These are phyloP conservation scores for Pitangus sulphuratus DNA, from an alignment of 2,797 vertebrate genomes.

Conservation along the genomic window DNA sequence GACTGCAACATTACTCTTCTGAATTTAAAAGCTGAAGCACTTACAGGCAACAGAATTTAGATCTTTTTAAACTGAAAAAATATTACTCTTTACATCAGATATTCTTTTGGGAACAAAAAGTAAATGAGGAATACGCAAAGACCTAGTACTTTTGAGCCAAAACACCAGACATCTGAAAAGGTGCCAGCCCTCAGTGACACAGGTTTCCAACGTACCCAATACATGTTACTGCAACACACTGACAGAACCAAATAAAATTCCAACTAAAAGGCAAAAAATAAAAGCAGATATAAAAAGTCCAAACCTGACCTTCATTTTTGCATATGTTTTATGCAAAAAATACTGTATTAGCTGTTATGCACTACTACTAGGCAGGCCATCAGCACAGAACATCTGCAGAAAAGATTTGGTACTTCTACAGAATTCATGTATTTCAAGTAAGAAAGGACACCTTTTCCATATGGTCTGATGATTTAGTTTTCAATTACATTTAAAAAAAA, in stretches of 20 bases:
- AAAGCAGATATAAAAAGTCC: neutral
- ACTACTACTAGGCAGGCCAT: neutral
- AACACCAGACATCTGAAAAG: neutral
- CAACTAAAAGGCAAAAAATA: neutral
- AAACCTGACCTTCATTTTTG: neutral
- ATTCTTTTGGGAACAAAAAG: slow-evolving; percentile 7
- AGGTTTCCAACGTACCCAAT: neutral
- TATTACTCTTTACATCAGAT: neutral
- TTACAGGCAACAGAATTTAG: neutral
- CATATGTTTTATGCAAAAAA: neutral
- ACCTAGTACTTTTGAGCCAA: neutral
- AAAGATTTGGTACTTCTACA: slow-evolving; percentile 3
- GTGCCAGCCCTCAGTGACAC: neutral
- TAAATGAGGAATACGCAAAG: neutral
- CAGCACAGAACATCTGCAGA: neutral
- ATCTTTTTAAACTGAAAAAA: neutral
- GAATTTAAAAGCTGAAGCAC: slow-evolving; percentile 33
- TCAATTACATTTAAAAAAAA: neutral
- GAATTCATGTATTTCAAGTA: slow-evolving; percentile 19
- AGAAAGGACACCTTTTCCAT: slow-evolving; percentile 27
- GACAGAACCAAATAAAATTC: neutral
- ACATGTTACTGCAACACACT: neutral
- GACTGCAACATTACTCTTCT: neutral
- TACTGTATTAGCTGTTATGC: neutral
- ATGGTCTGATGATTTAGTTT: neutral